phyloP scores from a whole-genome alignment of 2,113 vertebrate species.

The Halcyon malimbica region DNA sequence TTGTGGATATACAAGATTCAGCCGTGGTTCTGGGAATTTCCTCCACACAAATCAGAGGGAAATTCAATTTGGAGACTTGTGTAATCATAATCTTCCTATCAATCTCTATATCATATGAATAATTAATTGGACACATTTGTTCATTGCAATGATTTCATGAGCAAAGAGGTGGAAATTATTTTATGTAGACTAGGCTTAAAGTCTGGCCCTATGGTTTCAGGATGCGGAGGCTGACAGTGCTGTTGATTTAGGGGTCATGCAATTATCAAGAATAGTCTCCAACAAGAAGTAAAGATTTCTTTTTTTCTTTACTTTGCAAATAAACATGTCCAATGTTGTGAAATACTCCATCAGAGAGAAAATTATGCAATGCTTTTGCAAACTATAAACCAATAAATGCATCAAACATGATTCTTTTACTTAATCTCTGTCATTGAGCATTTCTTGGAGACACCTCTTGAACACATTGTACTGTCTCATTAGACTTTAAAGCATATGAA shows the following conservation, averaged over 20 bases:
- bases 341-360: neutral
- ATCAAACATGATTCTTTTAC: neutral
- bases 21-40: neutral
- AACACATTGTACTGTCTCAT: neutral
- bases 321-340: neutral
- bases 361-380: neutral
- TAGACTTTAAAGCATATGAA: neutral
- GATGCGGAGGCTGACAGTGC: neutral
- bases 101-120: neutral
- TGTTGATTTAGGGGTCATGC: fast-evolving
- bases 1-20: neutral
- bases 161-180: neutral
- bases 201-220: neutral
- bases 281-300: neutral
- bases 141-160: neutral
- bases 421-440: neutral
- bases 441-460: neutral
- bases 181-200: neutral
- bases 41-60: neutral
- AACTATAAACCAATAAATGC: neutral
- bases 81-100: neutral
- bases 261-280: neutral
- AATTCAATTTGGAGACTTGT: neutral
- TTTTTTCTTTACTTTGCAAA: neutral
- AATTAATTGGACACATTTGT: neutral